Conservation (phyloP, 2,797 vertebrate species). For the Sebastes matsubarae region DNA sequence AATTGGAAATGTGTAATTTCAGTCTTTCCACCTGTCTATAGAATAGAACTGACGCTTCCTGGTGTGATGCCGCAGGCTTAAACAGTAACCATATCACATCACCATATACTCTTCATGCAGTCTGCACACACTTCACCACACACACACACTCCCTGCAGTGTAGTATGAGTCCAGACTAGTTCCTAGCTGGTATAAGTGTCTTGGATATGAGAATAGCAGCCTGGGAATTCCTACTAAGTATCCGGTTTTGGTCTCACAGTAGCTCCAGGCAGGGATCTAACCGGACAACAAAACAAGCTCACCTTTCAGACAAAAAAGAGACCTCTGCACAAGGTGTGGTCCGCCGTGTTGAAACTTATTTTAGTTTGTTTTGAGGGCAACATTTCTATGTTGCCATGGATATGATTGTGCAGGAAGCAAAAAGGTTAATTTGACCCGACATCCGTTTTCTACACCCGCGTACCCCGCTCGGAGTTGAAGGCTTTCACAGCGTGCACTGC, state of each 20-base stretch:
- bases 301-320: conserved; percentile 64
- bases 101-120: conserved; percentile 28
- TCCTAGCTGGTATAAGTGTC: conserved; percentile 49
- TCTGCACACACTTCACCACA: conserved; percentile 14
- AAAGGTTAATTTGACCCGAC: neutral
- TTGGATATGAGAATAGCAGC: conserved; percentile 56
- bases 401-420: neutral
- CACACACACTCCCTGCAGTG: conserved; percentile 32
- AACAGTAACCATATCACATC: conserved; percentile 70
- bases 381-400: neutral
- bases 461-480: neutral
- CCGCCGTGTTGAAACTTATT: conserved; percentile 4
- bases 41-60: conserved; percentile 67
- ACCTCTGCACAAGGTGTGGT: conserved; percentile 50
- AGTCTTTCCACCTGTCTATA: conserved; percentile 41
- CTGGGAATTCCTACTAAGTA: conserved; percentile 69
- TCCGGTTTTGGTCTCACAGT: conserved; percentile 61
- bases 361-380: neutral
- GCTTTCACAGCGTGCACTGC: neutral
- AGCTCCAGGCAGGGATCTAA: conserved; percentile 76
- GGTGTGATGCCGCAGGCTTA: conserved; percentile 62
- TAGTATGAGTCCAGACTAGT: conserved; percentile 58
- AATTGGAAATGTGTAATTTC: conserved; percentile 44
- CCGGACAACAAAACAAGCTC: conserved; percentile 69
- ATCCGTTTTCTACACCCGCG: neutral